Conservation (phyloP, 92 coral and sea anemone genomes). For the Muricea muricata region DNA sequence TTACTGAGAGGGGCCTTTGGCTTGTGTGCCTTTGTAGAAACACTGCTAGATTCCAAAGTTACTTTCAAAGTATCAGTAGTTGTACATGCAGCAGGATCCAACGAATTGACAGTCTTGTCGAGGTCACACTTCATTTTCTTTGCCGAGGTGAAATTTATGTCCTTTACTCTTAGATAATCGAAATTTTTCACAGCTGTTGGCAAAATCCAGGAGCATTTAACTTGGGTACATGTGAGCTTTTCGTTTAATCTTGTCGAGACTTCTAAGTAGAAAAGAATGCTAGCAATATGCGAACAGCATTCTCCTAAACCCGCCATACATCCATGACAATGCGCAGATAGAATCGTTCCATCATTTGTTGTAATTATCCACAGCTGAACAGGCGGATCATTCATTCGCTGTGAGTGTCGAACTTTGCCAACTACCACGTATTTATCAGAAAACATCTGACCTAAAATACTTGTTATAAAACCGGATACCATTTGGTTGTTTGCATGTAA, state of each 20-base stretch:
- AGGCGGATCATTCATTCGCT: constrained; percentile 67
- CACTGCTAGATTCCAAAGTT: not conserved
- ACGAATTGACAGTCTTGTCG: constrained; percentile 38
- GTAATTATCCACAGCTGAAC: constrained; percentile 46
- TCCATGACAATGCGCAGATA: constrained; percentile 38
- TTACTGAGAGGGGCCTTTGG: constrained; percentile 23
- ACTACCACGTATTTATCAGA: constrained; percentile 52
- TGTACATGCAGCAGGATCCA: constrained; percentile 33
- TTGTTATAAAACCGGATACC: constrained; percentile 37
- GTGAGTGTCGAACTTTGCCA: constrained; percentile 60
- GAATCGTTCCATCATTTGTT: constrained; percentile 37
- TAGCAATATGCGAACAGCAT: constrained; percentile 54
- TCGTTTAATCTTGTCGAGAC: constrained; percentile 47
- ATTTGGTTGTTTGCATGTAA: constrained; percentile 15
- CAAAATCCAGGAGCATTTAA: constrained; percentile 66
- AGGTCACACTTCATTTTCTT: constrained; percentile 63
- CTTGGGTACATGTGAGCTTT: constrained; percentile 64
- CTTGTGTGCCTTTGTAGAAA: constrained; percentile 21
- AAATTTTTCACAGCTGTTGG: constrained; percentile 59
- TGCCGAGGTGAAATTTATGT: constrained; percentile 70
- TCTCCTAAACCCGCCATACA: constrained; percentile 53
- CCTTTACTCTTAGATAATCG: constrained; percentile 55
- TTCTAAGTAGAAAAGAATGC: constrained; percentile 36
- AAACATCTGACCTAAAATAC: constrained; percentile 52
- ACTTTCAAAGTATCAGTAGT: not conserved